Conservation (phyloP, 2,888 invertebrate species). For the Kryphioiulus occultus region DNA sequence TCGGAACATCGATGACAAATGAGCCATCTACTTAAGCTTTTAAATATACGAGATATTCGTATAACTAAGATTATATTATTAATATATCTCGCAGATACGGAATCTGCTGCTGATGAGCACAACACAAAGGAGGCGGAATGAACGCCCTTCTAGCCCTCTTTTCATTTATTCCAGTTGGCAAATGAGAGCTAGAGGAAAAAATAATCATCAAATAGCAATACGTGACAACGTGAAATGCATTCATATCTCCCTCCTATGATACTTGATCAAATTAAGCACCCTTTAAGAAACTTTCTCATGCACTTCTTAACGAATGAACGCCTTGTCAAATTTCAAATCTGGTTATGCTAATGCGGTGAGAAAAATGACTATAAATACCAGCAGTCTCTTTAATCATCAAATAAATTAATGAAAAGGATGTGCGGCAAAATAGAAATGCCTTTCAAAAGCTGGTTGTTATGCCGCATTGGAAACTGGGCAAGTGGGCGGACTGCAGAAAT, state of each 20-base stretch:
- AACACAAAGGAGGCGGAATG: slow-evolving; percentile 20
- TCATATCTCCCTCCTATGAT: slow-evolving; percentile 11
- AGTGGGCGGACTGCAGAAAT: not conserved
- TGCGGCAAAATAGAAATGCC: not conserved
- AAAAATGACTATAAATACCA: slow-evolving; percentile 42
- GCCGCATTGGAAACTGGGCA: not conserved
- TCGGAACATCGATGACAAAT: slow-evolving; percentile 23
- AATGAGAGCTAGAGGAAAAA: not conserved
- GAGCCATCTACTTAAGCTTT: slow-evolving; percentile 11
- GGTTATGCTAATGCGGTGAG: slow-evolving; percentile 45
- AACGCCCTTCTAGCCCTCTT: not conserved
- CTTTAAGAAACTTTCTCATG: slow-evolving; percentile 27
- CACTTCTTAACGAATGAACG: slow-evolving; percentile 44
- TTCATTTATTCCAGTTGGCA: slow-evolving; percentile 23
- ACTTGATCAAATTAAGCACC: slow-evolving; percentile 35
- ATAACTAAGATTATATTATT: slow-evolving; percentile 14
- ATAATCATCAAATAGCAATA: slow-evolving; percentile 21
- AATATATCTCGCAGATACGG: not conserved
- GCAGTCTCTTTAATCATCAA: slow-evolving; percentile 13
- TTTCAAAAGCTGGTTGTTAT: not conserved
- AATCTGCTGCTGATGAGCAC: not conserved
- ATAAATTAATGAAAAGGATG: not conserved
- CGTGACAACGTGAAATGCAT: slow-evolving; percentile 4
- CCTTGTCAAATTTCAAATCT: slow-evolving; percentile 46
- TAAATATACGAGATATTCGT: not conserved